These are phyloP conservation scores for Diplogasteroides magnus DNA, from an alignment of 1,140 invertebrate species.

Conservation along the genomic window DNA sequence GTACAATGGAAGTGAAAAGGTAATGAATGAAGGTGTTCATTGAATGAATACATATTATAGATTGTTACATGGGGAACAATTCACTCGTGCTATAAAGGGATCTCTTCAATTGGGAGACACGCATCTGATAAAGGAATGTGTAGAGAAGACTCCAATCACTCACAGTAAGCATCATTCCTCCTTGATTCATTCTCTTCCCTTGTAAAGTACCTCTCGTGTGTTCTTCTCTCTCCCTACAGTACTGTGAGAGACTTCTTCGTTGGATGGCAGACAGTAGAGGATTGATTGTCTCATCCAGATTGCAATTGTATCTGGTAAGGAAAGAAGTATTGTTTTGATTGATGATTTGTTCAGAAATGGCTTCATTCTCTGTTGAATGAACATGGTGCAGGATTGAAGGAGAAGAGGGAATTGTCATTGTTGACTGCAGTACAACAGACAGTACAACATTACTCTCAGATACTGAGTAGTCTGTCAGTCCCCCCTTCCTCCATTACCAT, in stretches of 20 bases:
- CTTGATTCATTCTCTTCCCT: background rate
- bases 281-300: slow-evolving; percentile 1
- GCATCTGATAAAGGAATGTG: slow-evolving; percentile 70
- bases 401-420: slow-evolving; percentile 3
- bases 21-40: no score
- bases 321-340: background rate
- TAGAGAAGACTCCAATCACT: slow-evolving; percentile 72
- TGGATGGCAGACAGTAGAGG: slow-evolving; percentile 25
- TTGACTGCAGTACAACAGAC: background rate
- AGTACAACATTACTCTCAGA: background rate
- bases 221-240: slow-evolving; percentile 11
- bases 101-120: slow-evolving; percentile 80
- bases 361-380: slow-evolving; percentile 18
- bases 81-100: slow-evolving; percentile 68
- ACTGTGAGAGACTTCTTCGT: slow-evolving; percentile 29
- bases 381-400: slow-evolving; percentile 23
- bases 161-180: background rate
- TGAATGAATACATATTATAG: no score
- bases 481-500: background rate
- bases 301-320: slow-evolving; percentile 23
- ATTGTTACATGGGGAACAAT: slow-evolving; percentile 5
- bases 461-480: background rate
- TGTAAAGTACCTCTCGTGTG: slow-evolving; percentile 26
- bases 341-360: slow-evolving; percentile 29
- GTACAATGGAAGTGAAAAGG: slow-evolving; percentile 61